Evolutionary conservation across 2,888 invertebrate genomes (phyloP).

Genomic region (Acheta domesticus): DNA sequence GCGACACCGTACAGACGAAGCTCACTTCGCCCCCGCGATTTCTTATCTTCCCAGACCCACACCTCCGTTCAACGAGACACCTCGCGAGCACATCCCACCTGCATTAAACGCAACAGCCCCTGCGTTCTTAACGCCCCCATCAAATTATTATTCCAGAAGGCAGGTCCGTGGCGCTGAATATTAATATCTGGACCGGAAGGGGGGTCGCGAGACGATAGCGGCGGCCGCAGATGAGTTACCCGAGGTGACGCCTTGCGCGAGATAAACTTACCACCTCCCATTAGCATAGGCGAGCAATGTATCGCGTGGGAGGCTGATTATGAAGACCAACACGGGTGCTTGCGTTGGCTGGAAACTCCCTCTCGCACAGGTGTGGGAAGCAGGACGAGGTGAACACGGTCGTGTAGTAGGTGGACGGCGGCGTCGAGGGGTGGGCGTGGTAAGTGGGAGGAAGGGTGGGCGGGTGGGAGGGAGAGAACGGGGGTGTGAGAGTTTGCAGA

Average conservation of each 20-base stretch:
- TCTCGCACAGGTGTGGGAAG: not conserved
- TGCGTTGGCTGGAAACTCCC: not conserved
- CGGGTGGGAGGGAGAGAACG: not conserved
- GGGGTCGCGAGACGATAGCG: not conserved
- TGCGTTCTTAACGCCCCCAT: not conserved
- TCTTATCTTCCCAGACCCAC: too few relatives aligned
- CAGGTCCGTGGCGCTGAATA: slow-evolving; percentile 8
- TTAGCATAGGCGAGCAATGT: slow-evolving; percentile 1
- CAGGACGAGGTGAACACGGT: not conserved
- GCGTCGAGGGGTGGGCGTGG: not conserved
- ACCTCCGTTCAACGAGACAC: too few relatives aligned
- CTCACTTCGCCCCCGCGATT: too few relatives aligned
- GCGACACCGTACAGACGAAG: too few relatives aligned
- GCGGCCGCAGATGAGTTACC: not conserved
- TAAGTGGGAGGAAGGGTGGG: not conserved
- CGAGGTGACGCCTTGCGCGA: not conserved
- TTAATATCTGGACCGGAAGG: not conserved
- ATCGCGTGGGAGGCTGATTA: not conserved
- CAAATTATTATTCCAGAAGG: not conserved
- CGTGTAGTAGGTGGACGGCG: not conserved
- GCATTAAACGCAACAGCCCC: not conserved
- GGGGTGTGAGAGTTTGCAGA: not conserved
- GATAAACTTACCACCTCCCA: slow-evolving; percentile 10
- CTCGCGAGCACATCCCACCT: not conserved
- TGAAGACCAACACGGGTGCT: not conserved